Evolutionary conservation across 2,113 vertebrate species (phyloP).

Genomic region (Bungarus multicinctus): DNA sequence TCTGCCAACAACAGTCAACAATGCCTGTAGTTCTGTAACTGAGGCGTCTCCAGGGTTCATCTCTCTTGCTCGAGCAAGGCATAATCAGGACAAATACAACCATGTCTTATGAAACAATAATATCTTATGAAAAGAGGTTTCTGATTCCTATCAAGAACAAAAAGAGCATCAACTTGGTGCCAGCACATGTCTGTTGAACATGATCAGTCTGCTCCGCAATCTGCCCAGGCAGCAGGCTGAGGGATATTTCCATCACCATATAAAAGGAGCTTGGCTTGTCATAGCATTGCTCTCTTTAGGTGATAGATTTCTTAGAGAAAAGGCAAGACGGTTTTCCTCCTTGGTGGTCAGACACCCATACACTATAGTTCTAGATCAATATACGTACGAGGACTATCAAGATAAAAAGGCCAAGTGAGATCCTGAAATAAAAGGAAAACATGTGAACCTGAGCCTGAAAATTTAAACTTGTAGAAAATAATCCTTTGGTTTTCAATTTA

Average conservation of each 20-base stretch:
- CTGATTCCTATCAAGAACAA: constrained; percentile 66
- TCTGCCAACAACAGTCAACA: constrained; percentile 50
- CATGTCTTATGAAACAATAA: constrained; percentile 55
- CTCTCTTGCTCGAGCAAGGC: constrained; percentile 14
- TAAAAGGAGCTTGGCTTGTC: not conserved
- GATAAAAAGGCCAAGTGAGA: not conserved
- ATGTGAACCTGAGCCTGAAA: not conserved
- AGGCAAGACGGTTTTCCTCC: not conserved
- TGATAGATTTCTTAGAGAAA: not conserved
- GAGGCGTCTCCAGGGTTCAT: constrained; percentile 53
- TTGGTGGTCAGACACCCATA: not conserved
- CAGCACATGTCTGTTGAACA: constrained; percentile 29
- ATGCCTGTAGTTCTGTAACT: constrained; percentile 55
- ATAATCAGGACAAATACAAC: constrained; percentile 64
- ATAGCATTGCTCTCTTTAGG: not conserved
- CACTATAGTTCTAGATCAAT: not conserved
- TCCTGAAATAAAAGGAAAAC: not conserved
- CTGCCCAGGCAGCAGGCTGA: not conserved
- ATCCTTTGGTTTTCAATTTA: not conserved
- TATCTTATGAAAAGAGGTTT: constrained; percentile 51
- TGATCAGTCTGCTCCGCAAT: constrained; percentile 31
- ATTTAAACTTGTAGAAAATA: not conserved
- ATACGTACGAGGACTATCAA: not conserved
- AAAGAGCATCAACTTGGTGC: constrained; percentile 63
- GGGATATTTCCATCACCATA: rapidly evolving